Evolutionary conservation across 92 coral and sea anemone species (phyloP), one percentile per base, ranked within the genome.

Genomic region (Ricordea florida): DNA sequence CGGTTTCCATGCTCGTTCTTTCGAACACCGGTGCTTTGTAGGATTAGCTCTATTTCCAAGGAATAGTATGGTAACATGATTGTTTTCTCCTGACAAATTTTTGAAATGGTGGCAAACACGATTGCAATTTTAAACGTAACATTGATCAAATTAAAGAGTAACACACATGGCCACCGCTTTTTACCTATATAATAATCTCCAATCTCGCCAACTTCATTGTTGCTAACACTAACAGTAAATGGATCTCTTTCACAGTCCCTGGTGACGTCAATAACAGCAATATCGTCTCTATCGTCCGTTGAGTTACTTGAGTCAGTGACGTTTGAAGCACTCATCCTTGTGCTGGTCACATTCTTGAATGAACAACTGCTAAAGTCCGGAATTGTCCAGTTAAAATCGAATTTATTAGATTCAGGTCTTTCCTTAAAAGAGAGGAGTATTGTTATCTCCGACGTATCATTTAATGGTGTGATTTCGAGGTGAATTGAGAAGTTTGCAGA

Each of bases 171-270:
- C 25, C 3, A 58, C 92, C 62, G n/a, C n/a, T n/a, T n/a, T n/a
- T n/a, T 76, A 93, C 98, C 89, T 8, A 93, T 1, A 65, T 83
- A 91, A 21, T 84, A 77, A 6, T n/a, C 37, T 4, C 98, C 98
- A 2, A 62, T 72, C 35, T 84, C 49, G 26, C 85, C 84, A 0
- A 87, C 67, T 46, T 43, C 57, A 31, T 59, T 56, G 51, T 75
- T 91, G 60, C 93, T 80, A 22, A 93, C 23, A 62, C 73, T 75
- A 32, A 82, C 50, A 6, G 87, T 87, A 36, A 84, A 73, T 1
- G 98, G 98, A 36, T 93, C 93, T 21, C 13, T 42, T 31, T 29
- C 18, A 57, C 98, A 93, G 37, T 91, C 72, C n/a, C 69, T 87
- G 23, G 40, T 63, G 13, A 89, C 75, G 55, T 77, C 78, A 48